phyloP scores from a whole-genome alignment of 1,140 invertebrate genomes.

The Panulirus ornatus region DNA sequence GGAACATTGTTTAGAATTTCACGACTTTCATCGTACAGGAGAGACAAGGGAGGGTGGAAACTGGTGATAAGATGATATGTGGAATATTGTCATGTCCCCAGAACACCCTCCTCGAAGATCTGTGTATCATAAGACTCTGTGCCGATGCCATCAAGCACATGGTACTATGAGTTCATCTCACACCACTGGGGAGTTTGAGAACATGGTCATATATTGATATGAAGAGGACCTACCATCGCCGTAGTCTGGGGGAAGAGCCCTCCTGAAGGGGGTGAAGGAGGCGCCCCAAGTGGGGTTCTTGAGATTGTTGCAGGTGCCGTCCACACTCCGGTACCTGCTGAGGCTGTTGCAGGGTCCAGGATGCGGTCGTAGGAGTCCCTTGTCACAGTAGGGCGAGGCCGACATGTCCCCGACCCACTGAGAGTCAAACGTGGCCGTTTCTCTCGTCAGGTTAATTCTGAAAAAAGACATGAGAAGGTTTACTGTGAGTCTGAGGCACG shows the following conservation, averaged over 20 bases:
- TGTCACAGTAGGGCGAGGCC: slow-evolving; percentile 46
- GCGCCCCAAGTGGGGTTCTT: slow-evolving; percentile 81
- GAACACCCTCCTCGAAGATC: no score
- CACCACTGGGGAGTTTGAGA: no score
- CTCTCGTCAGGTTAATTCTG: slow-evolving; percentile 53
- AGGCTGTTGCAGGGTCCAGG: slow-evolving; percentile 12
- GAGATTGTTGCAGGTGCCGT: slow-evolving; percentile 84
- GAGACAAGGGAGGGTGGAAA: no score
- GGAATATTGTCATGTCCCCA: no score
- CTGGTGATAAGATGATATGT: no score
- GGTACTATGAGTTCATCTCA: no score
- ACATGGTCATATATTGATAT: no score
- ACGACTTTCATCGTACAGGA: no score
- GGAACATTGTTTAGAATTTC: no score
- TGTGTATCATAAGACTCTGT: no score
- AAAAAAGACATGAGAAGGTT: neutral
- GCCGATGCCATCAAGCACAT: no score
- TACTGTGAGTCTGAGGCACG: no score
- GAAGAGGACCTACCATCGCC: slow-evolving; percentile 73
- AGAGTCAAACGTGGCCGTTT: slow-evolving; percentile 38
- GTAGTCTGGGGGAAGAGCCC: slow-evolving; percentile 78
- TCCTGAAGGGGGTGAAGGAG: slow-evolving; percentile 80
- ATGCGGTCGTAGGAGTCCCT: neutral
- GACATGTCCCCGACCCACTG: slow-evolving; percentile 58
- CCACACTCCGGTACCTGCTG: slow-evolving; percentile 79